A percentile compares a stretch with the other conserved stretches of the same genome.
phyloP scores from a whole-genome alignment of 2,888 invertebrate genomes.

The Rugalucina vietnamica region DNA sequence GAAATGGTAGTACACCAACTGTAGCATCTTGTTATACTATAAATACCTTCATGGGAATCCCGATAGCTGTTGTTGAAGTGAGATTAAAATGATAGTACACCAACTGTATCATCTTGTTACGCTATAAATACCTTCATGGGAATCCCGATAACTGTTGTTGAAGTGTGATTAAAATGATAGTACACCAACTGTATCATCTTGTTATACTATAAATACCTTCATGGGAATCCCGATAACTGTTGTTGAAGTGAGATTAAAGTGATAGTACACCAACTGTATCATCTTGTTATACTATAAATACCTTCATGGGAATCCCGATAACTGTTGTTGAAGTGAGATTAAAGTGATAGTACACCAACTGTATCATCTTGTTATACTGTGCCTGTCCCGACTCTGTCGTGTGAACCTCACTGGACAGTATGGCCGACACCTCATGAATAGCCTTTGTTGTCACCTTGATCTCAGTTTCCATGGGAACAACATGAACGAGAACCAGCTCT shows the following conservation, averaged over 20 bases:
- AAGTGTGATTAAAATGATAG: no score
- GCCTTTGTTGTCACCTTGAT: constrained; percentile 90
- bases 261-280: constrained; percentile 85
- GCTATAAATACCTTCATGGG: no score
- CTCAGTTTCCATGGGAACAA: constrained; percentile 92
- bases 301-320: constrained; percentile 98
- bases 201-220: no score
- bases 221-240: no score
- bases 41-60: no score
- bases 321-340: constrained; percentile 97
- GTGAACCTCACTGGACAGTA: constrained; percentile 74
- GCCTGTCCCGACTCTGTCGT: constrained; percentile 78
- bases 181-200: no score
- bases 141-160: no score
- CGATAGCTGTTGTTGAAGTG: no score
- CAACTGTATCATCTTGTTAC: no score
- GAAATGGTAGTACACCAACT: no score
- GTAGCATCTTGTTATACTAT: no score
- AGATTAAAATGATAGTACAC: no score
- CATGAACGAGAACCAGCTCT: constrained; percentile 95
- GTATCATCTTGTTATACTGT: constrained; percentile 82
- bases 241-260: constrained; percentile 96
- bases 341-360: constrained; percentile 89
- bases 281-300: constrained; percentile 79
- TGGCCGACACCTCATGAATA: constrained; percentile 67